phyloP scores from a whole-genome alignment of 1,140 invertebrate genomes.

The Andricus grossulariae region DNA sequence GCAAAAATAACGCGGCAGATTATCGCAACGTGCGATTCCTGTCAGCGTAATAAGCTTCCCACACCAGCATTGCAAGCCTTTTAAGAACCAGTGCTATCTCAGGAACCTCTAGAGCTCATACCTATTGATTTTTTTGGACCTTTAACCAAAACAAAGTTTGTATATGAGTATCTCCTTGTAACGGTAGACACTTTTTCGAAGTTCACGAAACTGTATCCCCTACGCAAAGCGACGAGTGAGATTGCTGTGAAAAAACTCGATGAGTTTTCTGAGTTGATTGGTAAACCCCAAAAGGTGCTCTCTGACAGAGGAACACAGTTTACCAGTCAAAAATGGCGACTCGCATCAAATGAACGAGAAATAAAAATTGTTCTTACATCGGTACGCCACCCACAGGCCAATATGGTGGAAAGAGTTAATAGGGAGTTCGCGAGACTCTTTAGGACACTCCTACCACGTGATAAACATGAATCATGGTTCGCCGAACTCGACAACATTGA shows the following conservation, averaged over 20 bases:
- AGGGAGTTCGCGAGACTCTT: too few relatives aligned
- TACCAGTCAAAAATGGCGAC: too few relatives aligned
- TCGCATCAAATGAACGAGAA: too few relatives aligned
- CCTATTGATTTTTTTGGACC: slow-evolving; percentile 67
- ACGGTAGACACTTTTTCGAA: slow-evolving; percentile 64
- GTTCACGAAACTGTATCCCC: slow-evolving; percentile 39
- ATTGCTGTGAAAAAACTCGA: neutral
- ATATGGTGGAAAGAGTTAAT: neutral
- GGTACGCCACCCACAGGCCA: neutral
- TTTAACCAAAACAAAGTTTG: slow-evolving; percentile 57
- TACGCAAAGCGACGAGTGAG: neutral
- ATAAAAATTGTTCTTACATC: too few relatives aligned
- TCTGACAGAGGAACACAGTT: slow-evolving; percentile 9
- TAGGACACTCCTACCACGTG: too few relatives aligned
- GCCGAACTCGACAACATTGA: too few relatives aligned
- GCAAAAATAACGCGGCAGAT: neutral
- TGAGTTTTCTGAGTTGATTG: neutral
- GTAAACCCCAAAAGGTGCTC: neutral
- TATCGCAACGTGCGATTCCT: neutral
- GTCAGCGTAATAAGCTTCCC: neutral
- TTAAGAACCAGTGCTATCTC: neutral
- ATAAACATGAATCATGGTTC: too few relatives aligned
- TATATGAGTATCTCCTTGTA: slow-evolving; percentile 63
- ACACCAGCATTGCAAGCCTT: neutral
- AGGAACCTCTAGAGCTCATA: slow-evolving; percentile 56